Evolutionary conservation across 2,113 vertebrate species (phyloP), one percentile per base, ranked within the genome.

Genomic region (Girardinichthys multiradiatus): DNA sequence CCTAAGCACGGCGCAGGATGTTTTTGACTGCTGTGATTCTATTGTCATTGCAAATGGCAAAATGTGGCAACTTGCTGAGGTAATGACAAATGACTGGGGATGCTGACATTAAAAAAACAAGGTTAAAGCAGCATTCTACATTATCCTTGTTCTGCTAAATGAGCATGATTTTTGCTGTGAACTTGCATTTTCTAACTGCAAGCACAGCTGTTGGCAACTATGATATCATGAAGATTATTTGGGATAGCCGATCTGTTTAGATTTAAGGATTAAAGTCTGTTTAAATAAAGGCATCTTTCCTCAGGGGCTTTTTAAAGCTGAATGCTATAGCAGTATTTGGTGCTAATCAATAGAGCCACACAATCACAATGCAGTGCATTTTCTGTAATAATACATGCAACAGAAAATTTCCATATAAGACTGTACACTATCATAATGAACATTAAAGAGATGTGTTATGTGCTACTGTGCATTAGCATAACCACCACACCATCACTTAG

Each of bases 11-110:
- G 82, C 72, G 75, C 81, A 66, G 84, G 64, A 30, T 81, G 78
- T 35, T 75, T 79, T 77, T 81, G 87, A 88, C 86, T 83, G 77
- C 64, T 51, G 68, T 27, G 11, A 74, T 76, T 70, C 30, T n/a
- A 58, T 74, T 77, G 86, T 79, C 79, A 73, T 66, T 5, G 15
- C 60, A 83, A 72, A 89, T 15, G 26, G 71, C 63, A 45, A 81
- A 87, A 88, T 74, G 75, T 77, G 89, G 81, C 87, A 87, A 77
- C 82, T 37, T 67, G 79, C 73, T 70, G 69, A 81, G 79, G 81
- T 83, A 76, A 76, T 58, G 70, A 63, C 51, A 85, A 81, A 81
- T 35, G n/a, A 58, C n/a, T 64, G 70, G 1, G 11, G 54, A 70
- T 72, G 68, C 79, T 83, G 83, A 80, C 70, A 73, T 77, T 57